These are phyloP conservation scores for Girardia tigrina DNA, from an alignment of 2,888 invertebrate genomes.

Conservation along the genomic window DNA sequence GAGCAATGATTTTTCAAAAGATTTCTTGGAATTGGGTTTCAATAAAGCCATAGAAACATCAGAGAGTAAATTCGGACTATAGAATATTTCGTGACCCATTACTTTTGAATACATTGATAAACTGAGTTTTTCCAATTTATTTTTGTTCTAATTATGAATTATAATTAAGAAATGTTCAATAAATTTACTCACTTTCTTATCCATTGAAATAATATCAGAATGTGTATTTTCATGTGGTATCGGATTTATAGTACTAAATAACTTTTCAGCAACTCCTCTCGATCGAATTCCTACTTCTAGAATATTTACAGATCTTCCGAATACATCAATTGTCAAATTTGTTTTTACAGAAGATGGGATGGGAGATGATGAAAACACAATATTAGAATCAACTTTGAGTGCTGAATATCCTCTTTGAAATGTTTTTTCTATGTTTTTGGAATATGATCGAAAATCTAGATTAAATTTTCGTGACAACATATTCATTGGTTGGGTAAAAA, in stretches of 20 bases:
- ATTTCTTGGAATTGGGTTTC: background rate
- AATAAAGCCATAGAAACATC: background rate
- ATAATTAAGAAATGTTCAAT: background rate
- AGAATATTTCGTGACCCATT: background rate
- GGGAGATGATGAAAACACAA: constrained; percentile 48
- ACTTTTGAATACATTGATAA: background rate
- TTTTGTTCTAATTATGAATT: background rate
- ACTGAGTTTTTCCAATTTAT: background rate
- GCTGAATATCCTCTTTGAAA: constrained; percentile 52
- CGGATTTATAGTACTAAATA: background rate
- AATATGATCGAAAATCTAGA: constrained; percentile 73
- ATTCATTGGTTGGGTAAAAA: background rate
- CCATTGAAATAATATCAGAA: background rate
- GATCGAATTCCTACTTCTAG: constrained; percentile 59
- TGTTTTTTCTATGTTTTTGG: constrained; percentile 68
- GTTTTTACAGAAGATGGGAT: constrained; percentile 46
- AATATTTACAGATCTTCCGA: constrained; percentile 71
- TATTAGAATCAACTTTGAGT: constrained; percentile 52
- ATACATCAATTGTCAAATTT: constrained; percentile 49
- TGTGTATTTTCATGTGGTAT: background rate
- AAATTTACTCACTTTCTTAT: background rate
- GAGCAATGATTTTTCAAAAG: background rate
- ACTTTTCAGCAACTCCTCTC: background rate
- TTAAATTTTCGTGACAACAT: constrained; percentile 56
- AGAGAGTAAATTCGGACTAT: background rate